These are phyloP conservation scores for Falco peregrinus DNA, from an alignment of 2,797 vertebrate genomes.

Conservation along the genomic window DNA sequence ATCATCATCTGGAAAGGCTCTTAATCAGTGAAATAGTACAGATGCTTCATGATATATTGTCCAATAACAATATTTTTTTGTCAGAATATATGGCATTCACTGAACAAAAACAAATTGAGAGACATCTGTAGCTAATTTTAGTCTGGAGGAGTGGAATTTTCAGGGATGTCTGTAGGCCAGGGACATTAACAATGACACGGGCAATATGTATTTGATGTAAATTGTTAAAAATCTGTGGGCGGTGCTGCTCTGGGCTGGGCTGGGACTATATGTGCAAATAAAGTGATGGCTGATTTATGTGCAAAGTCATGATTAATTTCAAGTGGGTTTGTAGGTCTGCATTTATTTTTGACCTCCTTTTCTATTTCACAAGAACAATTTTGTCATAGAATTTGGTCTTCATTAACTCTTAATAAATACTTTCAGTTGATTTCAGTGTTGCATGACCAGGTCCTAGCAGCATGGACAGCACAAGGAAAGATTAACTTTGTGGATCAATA, in stretches of 20 bases:
- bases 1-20: not conserved
- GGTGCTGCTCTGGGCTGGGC: not conserved
- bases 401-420: not conserved
- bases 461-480: not conserved
- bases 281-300: not conserved
- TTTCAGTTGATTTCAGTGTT: not conserved
- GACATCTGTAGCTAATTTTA: not conserved
- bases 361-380: not conserved
- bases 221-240: not conserved
- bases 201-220: not conserved
- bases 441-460: not conserved
- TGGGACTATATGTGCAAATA: not conserved
- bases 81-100: not conserved
- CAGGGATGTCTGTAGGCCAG: not conserved
- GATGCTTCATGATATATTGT: not conserved
- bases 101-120: not conserved
- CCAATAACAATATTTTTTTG: not conserved
- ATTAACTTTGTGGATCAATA: not conserved
- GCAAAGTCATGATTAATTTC: not conserved
- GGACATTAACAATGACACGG: not conserved
- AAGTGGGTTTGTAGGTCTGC: not conserved
- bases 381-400: not conserved
- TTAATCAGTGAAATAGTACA: not conserved
- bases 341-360: not conserved
- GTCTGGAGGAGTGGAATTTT: not conserved